Base-by-base conservation (phyloP, 2,888 invertebrate genomes). In the Sesamia inferens region DNA sequence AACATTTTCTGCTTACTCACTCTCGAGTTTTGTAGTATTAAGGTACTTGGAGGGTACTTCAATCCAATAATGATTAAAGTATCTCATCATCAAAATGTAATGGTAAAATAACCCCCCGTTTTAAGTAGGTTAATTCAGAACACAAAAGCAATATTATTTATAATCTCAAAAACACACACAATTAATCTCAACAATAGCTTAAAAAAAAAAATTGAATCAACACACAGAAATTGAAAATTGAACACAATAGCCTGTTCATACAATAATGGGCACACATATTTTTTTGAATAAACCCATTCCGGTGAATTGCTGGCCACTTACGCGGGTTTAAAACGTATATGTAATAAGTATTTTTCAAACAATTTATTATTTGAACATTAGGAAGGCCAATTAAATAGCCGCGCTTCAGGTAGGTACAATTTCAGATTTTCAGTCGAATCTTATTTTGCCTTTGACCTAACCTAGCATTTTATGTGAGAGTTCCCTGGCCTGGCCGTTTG, bases 281-380 rank as follows among this genome's bases (percentile, higher is more conserved):
- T 77, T 70, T 68, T 58, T 51, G 3, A 57, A 78, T 67, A 55
- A 63, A 67, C 79, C 39, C n/a, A 51, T 64, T 67, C 79, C 51
- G 44, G 24, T 71, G 54, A 58, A 64, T 71, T 47, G 59, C 71
- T 82, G 68, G 44, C 79, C 79, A 79, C 83, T 79, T 78, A 83
- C 14, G 6, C 61, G 64, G 66, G 57, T 63, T 57, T 63, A 81
- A 76, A 67, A 57, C 51, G 39, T 67, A 64, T 48, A 44, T n/a
- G 24, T 44, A 64, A 58, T 44, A 63, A 55, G 22, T 57, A 64
- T 64, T 71, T 74, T 65, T 58, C 58, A 54, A 54, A 58, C 64
- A 55, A 70, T 83, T 71, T 75, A 77, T 84, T 83, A 85, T 85
- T 85, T 73, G 63, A 69, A 69, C 57, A 79, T 84, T 72, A 75